Conservation (phyloP, 2,797 vertebrate genomes). For the Heteromormyrus szaboi region DNA sequence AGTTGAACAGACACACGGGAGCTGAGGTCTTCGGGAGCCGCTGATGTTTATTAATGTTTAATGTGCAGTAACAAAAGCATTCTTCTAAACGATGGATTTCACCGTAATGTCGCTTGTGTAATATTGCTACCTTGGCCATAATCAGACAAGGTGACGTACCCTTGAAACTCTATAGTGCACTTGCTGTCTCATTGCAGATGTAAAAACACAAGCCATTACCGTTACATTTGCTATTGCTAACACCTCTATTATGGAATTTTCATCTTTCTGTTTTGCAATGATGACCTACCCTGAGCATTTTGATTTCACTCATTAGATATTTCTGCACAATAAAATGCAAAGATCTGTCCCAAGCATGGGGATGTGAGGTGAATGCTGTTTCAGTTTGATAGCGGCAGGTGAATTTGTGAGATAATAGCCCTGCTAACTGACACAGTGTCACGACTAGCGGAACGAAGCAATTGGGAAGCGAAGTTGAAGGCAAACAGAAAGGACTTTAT, state of each 20-base stretch:
- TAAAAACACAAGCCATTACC: neutral
- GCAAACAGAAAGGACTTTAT: neutral
- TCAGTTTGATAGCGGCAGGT: neutral
- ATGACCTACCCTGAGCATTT: neutral
- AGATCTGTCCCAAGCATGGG: neutral
- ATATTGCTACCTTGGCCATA: neutral
- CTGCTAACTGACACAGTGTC: neutral
- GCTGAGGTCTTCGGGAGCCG: neutral
- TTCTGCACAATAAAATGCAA: neutral
- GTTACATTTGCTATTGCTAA: neutral
- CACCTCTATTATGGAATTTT: neutral
- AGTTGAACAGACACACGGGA: neutral
- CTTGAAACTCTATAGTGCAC: neutral
- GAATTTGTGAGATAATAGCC: neutral
- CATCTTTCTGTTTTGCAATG: neutral
- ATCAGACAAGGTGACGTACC: neutral
- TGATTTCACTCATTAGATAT: neutral
- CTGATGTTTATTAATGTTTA: neutral
- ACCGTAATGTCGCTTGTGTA: neutral
- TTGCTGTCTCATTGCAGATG: neutral
- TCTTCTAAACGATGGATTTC: neutral
- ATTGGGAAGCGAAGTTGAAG: neutral
- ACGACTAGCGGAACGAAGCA: neutral
- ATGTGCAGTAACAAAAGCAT: neutral
- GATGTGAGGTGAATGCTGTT: neutral